Conservation (phyloP, 37 sponge, comb jelly and placozoan species). For the Geodia barretti region DNA sequence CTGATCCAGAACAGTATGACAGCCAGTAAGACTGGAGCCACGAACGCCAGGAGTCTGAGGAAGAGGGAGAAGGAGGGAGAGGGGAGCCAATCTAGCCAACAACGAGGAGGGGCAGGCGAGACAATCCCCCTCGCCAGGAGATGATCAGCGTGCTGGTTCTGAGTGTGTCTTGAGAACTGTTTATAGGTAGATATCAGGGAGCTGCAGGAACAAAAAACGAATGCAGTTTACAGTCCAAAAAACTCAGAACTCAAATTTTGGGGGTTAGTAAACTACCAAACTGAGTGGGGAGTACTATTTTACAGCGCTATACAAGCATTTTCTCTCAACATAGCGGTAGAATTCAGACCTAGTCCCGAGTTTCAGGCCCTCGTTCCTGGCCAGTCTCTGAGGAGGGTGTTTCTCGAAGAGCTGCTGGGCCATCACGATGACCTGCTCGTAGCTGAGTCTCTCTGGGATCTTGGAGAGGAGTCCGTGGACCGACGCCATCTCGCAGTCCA, state of each 20-base stretch:
- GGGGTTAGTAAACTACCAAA: no score
- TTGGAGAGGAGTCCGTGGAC: constrained; percentile 74
- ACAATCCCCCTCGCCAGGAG: constrained; percentile 10
- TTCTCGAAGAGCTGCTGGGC: constrained; percentile 42
- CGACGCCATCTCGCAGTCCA: constrained; percentile 86
- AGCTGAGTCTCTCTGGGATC: constrained; percentile 49
- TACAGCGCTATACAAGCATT: no score
- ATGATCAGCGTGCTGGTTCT: constrained; percentile 40
- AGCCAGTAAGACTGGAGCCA: constrained; percentile 38
- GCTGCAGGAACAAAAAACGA: constrained; percentile 7
- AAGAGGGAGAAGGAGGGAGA: background rate
- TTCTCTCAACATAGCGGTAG: no score
- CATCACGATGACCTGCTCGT: constrained; percentile 46
- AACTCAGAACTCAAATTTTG: no score
- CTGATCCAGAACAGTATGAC: constrained; percentile 8
- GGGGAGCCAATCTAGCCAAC: constrained; percentile 16
- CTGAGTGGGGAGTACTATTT: no score
- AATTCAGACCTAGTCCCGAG: constrained; percentile 29
- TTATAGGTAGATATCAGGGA: constrained; percentile 29
- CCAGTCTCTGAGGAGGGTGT: constrained; percentile 49
- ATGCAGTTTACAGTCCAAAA: no score
- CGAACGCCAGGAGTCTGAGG: background rate
- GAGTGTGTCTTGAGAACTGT: constrained; percentile 32
- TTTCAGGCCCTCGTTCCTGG: constrained; percentile 10
- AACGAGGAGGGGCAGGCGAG: constrained; percentile 7